Evolutionary conservation across 2,888 invertebrate species (phyloP), one percentile per base, ranked within the genome.

Genomic region (Mechanitis mazaeus): DNA sequence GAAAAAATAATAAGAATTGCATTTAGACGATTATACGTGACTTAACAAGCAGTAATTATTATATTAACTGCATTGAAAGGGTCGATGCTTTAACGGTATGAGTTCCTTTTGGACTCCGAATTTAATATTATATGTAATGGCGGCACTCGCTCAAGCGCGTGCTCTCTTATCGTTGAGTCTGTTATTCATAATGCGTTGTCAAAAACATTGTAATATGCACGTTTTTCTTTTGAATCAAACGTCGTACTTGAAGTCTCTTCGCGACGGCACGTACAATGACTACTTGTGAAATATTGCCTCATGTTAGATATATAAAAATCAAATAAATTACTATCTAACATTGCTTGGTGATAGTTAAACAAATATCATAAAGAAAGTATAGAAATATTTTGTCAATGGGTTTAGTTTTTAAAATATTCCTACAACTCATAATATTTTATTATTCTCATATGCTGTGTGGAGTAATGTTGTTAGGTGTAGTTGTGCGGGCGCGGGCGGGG

Each of bases 171-270:
- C 11, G 11, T 42, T 9, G 42, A 9, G 38, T 6, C 38, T 9
- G 11, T 42, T 42, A 7, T 9, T 42, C 11, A 3, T 9, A 20
- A 20, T 20, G 6, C 11, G 11, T 42, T 42, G 42, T 42, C 42
- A 42, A 42, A 42, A 45, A 63, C 60, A 55, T 63, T 60, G 60
- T 60, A 11, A 35, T 33, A 38, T 9, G 53, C 63, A 64, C 67
- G 65, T 64, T 64, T 45, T 65, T 65, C 67, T 59, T 53, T 42
- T 56, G 61, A 62, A 60, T 4, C 57, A 58, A n/a, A 56, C 55
- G 42, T 45, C 50, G 45, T 47, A 38, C 47, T 20, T 33, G 3
- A 12, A 7, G 28, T 28, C 56, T 45, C 3, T 35, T 35, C 45
- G 57, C 56, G 11, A 42, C 58, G 58, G 55, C 62, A 59, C 59